Base-by-base conservation (phyloP, 1,140 invertebrate species). In the Conus betulinus region DNA sequence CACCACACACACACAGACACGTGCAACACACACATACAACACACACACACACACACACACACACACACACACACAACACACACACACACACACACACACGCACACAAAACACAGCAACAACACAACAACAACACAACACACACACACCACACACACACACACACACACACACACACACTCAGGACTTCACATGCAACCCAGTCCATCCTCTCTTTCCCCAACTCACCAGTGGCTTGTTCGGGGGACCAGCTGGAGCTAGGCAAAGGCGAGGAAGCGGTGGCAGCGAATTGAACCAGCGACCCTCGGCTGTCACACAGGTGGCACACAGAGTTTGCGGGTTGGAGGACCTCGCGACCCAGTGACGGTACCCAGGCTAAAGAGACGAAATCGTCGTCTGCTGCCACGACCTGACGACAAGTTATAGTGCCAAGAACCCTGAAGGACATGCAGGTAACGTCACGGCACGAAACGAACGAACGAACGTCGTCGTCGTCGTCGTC, bases 151-250 rank as follows among this genome's bases (percentile, higher is more conserved):
- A 60, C 57, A 60, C 71, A 74, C 71, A 74, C 71, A 74, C 71
- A 74, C 71, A 74, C 71, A 74, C 71, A 74, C 71, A 74, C 71
- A 74, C 20, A 74, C 20, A 23, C 71, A 20, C 71, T 5, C 20
- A 20, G 1, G 20, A 13, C 11, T 23, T 13, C 20, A 74, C 13
- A 60, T 15, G 4, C 57, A 60, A 60, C 57, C 8, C 57, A 60
- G 15, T 5, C 8, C 57, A 60, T 15, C 57, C 63, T 7, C 3
- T 78, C 67, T 20, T 13, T 0, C 71, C 57, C 76, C 52, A 23
- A 79, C 84, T 74, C 84, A 94, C 93, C 93, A 87, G 91, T 91
- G 15, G 93, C 94, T 89, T 94, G 89, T 23, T 90, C 25, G 27
- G 93, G 91, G 23, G 90, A 79, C 90, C 91, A 93, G 11, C 86